Conservation (phyloP, 2,888 invertebrate species). For the Rhagonycha fulva region DNA sequence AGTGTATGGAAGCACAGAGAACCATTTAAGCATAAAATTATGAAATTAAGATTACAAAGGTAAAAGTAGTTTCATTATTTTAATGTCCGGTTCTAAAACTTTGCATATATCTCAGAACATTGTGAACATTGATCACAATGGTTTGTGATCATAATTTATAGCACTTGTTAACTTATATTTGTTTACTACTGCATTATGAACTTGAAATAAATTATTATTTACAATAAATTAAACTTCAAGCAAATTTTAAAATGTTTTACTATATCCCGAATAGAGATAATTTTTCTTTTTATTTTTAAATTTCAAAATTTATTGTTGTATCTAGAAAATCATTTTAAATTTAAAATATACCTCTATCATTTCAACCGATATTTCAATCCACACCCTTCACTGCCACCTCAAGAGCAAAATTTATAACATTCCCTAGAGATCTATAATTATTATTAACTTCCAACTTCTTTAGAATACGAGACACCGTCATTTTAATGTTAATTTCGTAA, state of each 20-base stretch:
- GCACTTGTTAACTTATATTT: not conserved
- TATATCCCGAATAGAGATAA: no score
- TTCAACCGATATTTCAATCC: not conserved
- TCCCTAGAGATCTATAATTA: not conserved
- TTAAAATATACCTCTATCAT: no score
- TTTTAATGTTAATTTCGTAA: not conserved
- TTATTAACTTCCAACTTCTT: not conserved
- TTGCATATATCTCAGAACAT: not conserved
- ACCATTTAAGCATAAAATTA: not conserved
- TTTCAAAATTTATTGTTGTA: no score
- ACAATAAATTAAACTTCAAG: no score
- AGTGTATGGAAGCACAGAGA: not conserved
- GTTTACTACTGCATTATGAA: not conserved
- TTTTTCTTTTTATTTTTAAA: no score
- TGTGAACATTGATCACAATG: not conserved
- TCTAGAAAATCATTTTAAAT: no score
- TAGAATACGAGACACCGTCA: not conserved
- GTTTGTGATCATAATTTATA: not conserved
- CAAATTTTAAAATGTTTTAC: no score
- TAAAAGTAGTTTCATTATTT: constrained; percentile 1
- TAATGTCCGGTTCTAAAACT: not conserved
- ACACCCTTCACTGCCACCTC: not conserved
- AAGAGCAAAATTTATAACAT: not conserved
- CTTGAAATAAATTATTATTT: not conserved
- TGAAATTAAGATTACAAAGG: not conserved